Conservation (phyloP, 2,888 invertebrate genomes). For the Brachylomia viminalis region DNA sequence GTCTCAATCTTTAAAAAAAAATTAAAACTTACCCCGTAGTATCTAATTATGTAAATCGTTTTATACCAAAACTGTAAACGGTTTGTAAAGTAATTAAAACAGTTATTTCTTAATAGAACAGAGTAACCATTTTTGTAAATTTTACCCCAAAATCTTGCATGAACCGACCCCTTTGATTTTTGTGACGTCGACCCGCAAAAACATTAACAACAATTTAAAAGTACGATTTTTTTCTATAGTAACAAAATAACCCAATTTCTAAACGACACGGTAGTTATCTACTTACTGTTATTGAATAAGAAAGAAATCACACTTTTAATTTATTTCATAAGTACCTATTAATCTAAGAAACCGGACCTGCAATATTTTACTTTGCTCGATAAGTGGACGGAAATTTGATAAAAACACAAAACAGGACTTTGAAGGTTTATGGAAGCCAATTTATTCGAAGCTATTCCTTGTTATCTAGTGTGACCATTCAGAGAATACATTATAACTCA, state of each 20-base stretch:
- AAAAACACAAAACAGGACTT: slow-evolving; percentile 3
- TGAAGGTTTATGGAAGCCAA: neutral
- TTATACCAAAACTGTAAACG: slow-evolving; percentile 2
- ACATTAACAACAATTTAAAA: neutral
- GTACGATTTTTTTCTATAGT: slow-evolving; percentile 30
- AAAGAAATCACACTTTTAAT: slow-evolving; percentile 39
- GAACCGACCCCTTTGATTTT: slow-evolving; percentile 47
- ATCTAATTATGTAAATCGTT: neutral
- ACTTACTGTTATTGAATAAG: neutral
- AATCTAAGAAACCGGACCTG: slow-evolving; percentile 6
- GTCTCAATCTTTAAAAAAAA: neutral
- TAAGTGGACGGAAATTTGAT: slow-evolving; percentile 37
- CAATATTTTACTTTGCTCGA: slow-evolving; percentile 49
- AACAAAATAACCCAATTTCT: neutral
- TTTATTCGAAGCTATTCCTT: too few species aligned
- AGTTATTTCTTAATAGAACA: slow-evolving; percentile 13
- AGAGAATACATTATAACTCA: neutral
- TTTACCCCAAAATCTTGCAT: slow-evolving; percentile 38
- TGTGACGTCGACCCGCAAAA: slow-evolving; percentile 48
- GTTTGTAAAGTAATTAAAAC: slow-evolving; percentile 28
- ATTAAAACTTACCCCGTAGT: slow-evolving; percentile 11
- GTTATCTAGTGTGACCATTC: neutral
- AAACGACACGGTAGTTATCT: neutral
- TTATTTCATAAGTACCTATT: slow-evolving; percentile 15
- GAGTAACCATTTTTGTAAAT: slow-evolving; percentile 6